These are phyloP conservation scores for Falco cherrug DNA, from an alignment of 2,797 vertebrate genomes.

Conservation along the genomic window DNA sequence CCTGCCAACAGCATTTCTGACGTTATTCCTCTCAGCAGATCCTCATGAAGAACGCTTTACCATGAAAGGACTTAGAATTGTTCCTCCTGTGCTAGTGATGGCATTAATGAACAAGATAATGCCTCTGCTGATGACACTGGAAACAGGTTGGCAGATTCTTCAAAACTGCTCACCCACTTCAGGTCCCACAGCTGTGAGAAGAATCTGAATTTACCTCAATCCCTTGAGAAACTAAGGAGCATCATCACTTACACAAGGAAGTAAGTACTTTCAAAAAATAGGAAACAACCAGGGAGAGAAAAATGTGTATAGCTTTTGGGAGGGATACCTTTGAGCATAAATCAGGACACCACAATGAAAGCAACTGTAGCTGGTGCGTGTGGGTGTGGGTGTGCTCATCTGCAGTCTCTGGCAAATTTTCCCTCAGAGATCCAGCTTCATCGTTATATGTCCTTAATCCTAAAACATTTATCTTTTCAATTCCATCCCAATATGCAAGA, in stretches of 20 bases:
- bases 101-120: neutral
- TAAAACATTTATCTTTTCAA: neutral
- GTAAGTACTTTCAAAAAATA: neutral
- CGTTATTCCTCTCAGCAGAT: neutral
- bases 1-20: neutral
- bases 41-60: neutral
- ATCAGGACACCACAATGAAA: neutral
- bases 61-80: neutral
- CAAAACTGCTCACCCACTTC: neutral
- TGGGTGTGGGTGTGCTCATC: fast-evolving
- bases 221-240: neutral
- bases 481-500: neutral
- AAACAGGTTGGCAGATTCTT: neutral
- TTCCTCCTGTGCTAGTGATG: neutral
- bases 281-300: neutral
- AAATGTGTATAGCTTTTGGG: neutral
- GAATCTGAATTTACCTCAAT: neutral
- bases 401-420: neutral
- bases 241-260: neutral
- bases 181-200: neutral
- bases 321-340: neutral
- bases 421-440: neutral
- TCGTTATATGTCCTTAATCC: neutral
- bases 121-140: neutral
- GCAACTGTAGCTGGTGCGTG: neutral